Base-by-base conservation (phyloP, 2,113 vertebrate genomes). In the Herpailurus yagouaroundi region DNA sequence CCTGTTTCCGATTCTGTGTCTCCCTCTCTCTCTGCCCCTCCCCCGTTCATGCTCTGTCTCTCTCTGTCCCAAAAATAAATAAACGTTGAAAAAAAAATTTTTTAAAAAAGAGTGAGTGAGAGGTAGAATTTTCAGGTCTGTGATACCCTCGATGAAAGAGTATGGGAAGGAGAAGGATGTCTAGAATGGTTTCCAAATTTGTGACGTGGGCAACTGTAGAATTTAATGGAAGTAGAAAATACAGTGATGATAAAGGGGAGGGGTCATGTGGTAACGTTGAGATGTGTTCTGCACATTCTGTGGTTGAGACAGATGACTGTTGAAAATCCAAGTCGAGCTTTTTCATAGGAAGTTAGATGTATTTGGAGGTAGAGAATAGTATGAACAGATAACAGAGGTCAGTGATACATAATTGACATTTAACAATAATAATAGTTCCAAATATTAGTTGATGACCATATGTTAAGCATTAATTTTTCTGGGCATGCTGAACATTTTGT, bases 191-290 rank as follows among this genome's bases (percentile, higher is more conserved):
- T 45, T 36, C 18, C 15, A 89, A 36, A 52, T 68, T 82, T 87
- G 45, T 86, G 36, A 77, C 4, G 33, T 57, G 79, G n/a, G n/a
- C 27, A 94, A 63, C 9, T 33, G 25, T 73, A n/a, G 60, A 86
- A 84, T 92, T 85, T 69, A 92, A n/a, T n/a, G 63, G 19, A 83
- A 93, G 36, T 38, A 63, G 19, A 82, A 96, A 87, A 94, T 31
- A 41, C 1, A 4, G 23, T 18, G 68, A 55, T 92, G 85, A 12
- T 16, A 7, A 11, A 55, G 41, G 33, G 10, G 18, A 89, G 16
- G 31, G 11, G 57, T 79, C 74, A 9, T 10, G 13, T 4, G 16
- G 21, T 9, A 52, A 50, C 29, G 23, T 1, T n/a, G 69, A 66
- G 74, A 38, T 79, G 11, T 0, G 0, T 81, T 82, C n/a, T 64